phyloP scores from a whole-genome alignment of 2,797 vertebrate species.

The Nannoperca australis region DNA sequence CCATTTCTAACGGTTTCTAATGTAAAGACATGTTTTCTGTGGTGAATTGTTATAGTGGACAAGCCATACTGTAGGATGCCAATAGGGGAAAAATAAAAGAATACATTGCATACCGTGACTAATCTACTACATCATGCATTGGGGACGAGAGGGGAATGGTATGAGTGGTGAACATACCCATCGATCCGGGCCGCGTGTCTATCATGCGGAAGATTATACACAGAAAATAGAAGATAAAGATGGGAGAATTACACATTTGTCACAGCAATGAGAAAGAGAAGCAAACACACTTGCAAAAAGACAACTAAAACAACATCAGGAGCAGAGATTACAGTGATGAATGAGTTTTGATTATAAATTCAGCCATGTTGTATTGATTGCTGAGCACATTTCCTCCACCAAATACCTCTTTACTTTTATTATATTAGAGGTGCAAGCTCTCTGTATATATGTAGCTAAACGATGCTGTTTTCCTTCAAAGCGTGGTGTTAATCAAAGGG shows the following conservation, averaged over 20 bases:
- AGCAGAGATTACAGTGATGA: conserved; percentile 40
- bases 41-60: background rate
- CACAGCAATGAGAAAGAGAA: conserved; percentile 43
- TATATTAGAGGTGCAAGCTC: background rate
- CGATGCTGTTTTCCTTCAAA: conserved; percentile 25
- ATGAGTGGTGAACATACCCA: conserved; percentile 85
- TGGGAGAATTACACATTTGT: conserved; percentile 69
- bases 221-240: conserved; percentile 74
- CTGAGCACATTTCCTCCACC: conserved; percentile 17
- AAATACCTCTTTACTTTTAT: background rate
- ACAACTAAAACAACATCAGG: conserved; percentile 41
- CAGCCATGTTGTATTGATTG: conserved; percentile 21
- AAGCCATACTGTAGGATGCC: conserved; percentile 1
- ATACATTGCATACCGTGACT: conserved; percentile 1
- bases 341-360: conserved; percentile 34
- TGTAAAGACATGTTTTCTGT: conserved; percentile 29
- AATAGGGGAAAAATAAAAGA: conserved; percentile 7
- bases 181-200: conserved; percentile 86
- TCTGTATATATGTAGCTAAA: conserved; percentile 1
- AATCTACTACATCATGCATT: conserved; percentile 56
- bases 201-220: conserved; percentile 80
- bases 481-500: conserved; percentile 55
- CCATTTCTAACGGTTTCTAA: conserved; percentile 7
- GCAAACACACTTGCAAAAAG: conserved; percentile 53
- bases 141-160: conserved; percentile 49